Evolutionary conservation across 2,113 vertebrate genomes (phyloP), one percentile per base, ranked within the genome.

Genomic region (Podiceps cristatus): DNA sequence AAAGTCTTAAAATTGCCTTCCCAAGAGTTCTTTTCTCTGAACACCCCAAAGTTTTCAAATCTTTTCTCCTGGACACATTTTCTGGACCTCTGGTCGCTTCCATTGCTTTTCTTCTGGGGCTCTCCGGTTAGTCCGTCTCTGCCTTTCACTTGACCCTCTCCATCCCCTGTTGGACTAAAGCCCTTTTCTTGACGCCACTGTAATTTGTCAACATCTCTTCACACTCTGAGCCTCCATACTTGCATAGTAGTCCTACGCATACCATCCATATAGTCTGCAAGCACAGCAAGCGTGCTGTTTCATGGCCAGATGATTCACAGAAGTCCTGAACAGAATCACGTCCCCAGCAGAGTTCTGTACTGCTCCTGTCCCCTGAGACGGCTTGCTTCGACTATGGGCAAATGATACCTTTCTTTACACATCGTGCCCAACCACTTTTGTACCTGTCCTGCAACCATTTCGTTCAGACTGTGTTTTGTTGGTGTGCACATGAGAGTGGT

Each of bases 371-470:
- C 29, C 44, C 9, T 3, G 25, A 20, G 49, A 40, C 24, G 35
- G 23, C 25, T 88, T 63, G 37, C 47, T 88, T 76, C 0, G 0
- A 25, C 53, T 49, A 18, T 18, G 45, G 53, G 40, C 62, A 80
- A 33, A 33, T 4, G 14, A 29, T 27, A 69, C 45, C 79, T 91
- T 86, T 66, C 59, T 63, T 27, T 55, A 7, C 23, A 5, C 37
- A 3, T 67, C n/a, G 4, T 1, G 1, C 49, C 40, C 47, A 59
- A 4, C 37, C 58, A 3, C 76, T 94, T 81, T 35, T 0, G 0
- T 84, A 55, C 52, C 66, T 89, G 74, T 50, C 80, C 69, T 4
- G 1, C 44, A 40, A 16, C 22, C 25, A 6, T 95, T 94, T 66
- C 7, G 1, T 73, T 77, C 72, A 71, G 50, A 16, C 68, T 25